Conservation (phyloP, 2,888 invertebrate species). For the Lasius platythorax region DNA sequence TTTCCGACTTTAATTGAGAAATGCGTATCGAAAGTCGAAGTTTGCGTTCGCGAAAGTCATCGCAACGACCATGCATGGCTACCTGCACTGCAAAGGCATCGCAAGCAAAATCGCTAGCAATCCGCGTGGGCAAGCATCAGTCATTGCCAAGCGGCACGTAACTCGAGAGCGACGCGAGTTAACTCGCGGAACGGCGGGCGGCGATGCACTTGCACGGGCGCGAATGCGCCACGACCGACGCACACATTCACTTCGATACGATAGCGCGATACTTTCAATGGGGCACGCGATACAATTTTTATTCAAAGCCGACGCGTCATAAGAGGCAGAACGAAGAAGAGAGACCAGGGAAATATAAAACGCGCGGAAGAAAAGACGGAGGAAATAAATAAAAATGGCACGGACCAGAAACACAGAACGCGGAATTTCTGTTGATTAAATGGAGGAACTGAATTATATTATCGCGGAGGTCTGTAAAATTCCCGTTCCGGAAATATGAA, state of each 20-base stretch:
- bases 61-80: not conserved
- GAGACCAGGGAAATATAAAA: not conserved
- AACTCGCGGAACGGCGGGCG: constrained; percentile 54
- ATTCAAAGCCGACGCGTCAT: constrained; percentile 9
- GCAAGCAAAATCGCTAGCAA: constrained; percentile 59
- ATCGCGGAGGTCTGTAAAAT: not conserved
- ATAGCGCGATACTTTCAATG: constrained; percentile 30
- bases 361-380: not conserved
- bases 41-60: constrained; percentile 9
- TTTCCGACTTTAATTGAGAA: not conserved
- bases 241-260: constrained; percentile 42
- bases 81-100: constrained; percentile 35
- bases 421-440: not conserved
- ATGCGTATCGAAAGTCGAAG: not conserved
- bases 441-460: not conserved
- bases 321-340: not conserved
- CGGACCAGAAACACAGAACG: not conserved
- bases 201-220: constrained; percentile 44
- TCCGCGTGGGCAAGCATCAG: constrained; percentile 63
- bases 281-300: constrained; percentile 33
- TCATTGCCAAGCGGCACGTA: constrained; percentile 61
- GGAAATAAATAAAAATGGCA: not conserved
- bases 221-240: constrained; percentile 6
- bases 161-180: constrained; percentile 56
- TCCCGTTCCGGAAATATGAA: constrained; percentile 8